phyloP scores from a whole-genome alignment of 2,797 vertebrate species.

The Myotis findleyi region DNA sequence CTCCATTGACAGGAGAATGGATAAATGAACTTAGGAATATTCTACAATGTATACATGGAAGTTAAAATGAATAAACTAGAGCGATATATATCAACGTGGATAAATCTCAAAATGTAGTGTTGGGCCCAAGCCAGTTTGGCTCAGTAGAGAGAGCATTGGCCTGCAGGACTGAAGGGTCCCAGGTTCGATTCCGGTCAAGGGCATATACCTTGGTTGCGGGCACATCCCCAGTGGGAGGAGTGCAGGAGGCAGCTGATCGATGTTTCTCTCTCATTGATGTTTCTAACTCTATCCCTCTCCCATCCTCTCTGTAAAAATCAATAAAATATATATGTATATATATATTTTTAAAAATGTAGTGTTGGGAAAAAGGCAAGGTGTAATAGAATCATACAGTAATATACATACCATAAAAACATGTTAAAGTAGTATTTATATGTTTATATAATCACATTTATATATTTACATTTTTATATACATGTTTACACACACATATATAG shows the following conservation, averaged over 20 bases:
- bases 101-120: constrained; percentile 14
- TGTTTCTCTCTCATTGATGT: too few relatives aligned
- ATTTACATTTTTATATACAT: not conserved
- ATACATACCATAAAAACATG: not conserved
- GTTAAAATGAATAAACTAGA: not conserved
- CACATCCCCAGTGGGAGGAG: too few relatives aligned
- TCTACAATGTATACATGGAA: not conserved
- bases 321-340: not conserved
- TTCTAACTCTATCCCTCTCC: too few relatives aligned
- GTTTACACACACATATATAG: not conserved
- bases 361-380: not conserved
- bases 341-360: not conserved
- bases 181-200: too few relatives aligned
- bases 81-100: not conserved
- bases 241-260: too few relatives aligned
- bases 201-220: too few relatives aligned
- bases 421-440: not conserved
- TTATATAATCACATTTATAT: not conserved
- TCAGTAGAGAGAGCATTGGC: too few relatives aligned
- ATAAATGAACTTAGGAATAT: not conserved
- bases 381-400: not conserved
- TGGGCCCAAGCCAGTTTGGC: not conserved
- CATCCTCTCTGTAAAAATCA: too few relatives aligned
- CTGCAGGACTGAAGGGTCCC: too few relatives aligned
- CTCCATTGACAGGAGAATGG: not conserved